These are phyloP conservation scores for Pachycephala philippinensis DNA, from an alignment of 2,113 vertebrate genomes.

Conservation along the genomic window DNA sequence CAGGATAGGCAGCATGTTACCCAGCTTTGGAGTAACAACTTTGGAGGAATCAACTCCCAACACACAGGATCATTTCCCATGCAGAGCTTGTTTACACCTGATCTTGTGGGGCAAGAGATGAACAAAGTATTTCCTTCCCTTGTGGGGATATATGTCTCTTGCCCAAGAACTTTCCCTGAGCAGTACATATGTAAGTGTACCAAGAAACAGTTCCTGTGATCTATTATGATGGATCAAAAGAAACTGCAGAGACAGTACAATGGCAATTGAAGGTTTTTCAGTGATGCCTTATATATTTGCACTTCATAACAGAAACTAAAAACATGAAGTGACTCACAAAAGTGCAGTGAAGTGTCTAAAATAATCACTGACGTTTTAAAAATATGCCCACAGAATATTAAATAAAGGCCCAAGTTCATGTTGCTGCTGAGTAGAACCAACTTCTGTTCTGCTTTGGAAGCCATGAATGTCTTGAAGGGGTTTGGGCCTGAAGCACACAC, in stretches of 20 bases:
- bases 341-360: conserved; percentile 31
- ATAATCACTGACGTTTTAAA: conserved; percentile 32
- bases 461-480: neutral
- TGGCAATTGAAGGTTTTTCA: conserved; percentile 20
- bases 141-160: neutral
- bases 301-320: conserved; percentile 36
- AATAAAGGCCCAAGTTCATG: neutral
- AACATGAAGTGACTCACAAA: conserved; percentile 23
- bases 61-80: neutral
- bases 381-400: conserved; percentile 41
- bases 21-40: neutral
- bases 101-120: neutral
- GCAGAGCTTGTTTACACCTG: neutral
- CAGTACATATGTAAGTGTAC: neutral
- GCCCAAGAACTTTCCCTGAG: neutral
- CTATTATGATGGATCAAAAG: conserved; percentile 43
- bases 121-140: neutral
- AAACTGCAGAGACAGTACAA: conserved; percentile 3
- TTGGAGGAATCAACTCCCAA: neutral
- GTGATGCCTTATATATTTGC: conserved; percentile 20
- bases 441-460: neutral
- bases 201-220: neutral
- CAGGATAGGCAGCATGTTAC: neutral
- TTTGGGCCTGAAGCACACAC: neutral
- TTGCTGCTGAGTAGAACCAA: neutral